Evolutionary conservation across 1,140 invertebrate species (phyloP), one percentile per base, ranked within the genome.

Genomic region (Zaprionus davidi): DNA sequence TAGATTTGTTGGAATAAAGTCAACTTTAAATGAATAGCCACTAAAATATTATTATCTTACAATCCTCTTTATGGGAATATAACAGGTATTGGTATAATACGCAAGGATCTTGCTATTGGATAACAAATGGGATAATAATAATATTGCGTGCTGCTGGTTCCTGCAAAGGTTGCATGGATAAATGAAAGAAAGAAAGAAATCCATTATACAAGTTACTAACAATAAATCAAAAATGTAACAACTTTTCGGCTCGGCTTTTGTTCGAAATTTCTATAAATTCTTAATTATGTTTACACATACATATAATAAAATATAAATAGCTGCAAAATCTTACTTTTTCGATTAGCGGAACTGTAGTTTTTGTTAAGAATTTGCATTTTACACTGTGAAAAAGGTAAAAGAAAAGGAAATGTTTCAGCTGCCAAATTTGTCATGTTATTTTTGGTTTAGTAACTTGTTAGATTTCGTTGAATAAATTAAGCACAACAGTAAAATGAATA

Each of bases 91-190:
- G 78, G 78, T 56, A 92, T 77, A 80, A 91, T 78, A 68, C 75
- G 71, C 74, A 79, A 81, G 34, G 90, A 66, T 81, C 68, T 84
- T 84, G 64, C 55, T 72, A 80, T 60, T 83, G 79, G 86, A 72
- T 79, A 84, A 60, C 66, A 56, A 72, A 67, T 34, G 13, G 66
- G 77, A 77, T 92, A 92, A 78, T 81, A 88, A 90, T 92, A 92
- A 81, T 92, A 91, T 74, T 88, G 79, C 59, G 91, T 92, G 80
- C 80, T 90, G 79, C 86, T 82, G 57, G 88, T 81, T 79, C 90
- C 90, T 82, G 90, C 73, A 68, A 63, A 58, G 53, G 76, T 79
- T 63, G 81, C 85, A 90, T 76, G 67, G 44, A 68, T 62, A 58
- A 60, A 56, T 55, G 26, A 70, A 51, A 51, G 59, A 76, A 70